Base-by-base conservation (phyloP, 2,888 invertebrate species). In the Lissocephala sabroskyi region DNA sequence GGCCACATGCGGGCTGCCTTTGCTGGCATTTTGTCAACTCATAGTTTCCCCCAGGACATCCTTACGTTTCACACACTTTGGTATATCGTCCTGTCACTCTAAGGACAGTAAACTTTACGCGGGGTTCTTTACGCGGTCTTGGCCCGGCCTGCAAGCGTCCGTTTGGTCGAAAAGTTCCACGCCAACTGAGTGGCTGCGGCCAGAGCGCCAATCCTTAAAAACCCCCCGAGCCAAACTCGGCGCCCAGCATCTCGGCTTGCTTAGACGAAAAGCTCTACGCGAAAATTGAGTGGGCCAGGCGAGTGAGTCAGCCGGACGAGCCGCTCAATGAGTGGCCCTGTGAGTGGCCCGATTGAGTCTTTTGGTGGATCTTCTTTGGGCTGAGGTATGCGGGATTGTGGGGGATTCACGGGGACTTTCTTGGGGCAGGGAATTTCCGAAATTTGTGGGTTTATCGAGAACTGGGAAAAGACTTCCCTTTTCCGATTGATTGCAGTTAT, bases 131-230 rank as follows among this genome's bases (percentile, higher is more conserved):
- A n/a, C n/a, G n/a, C n/a, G n/a, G n/a, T n/a, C n/a, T n/a, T n/a
- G n/a, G n/a, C n/a, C n/a, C n/a, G 16, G 36, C 39, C 4, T 35
- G 4, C 41, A 39, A 36, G 44, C 64, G 68, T 59, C 76, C 65
- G 76, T 48, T 64, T 52, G 55, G 53, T 61, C 56, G 55, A 63
- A 73, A 67, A 55, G 73, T 75, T 64, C 59, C 62, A 62, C 73
- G 62, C 61, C 68, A 67, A 78, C 79, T 71, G 68, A 76, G 56
- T 71, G 51, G 16, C 40, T 46, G 52, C 41, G 47, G 46, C 42
- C 53, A n/a, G 47, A 52, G 44, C 41, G 62, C 13, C 67, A 61
- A 64, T 78, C 79, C 76, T 71, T 78, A 75, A 78, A 64, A 71
- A 67, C 51, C 51, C 44, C 43, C 45, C 28, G 43, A 46, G 49